Evolutionary conservation across 1,140 invertebrate genomes (phyloP).

Genomic region (Procambarus clarkii): DNA sequence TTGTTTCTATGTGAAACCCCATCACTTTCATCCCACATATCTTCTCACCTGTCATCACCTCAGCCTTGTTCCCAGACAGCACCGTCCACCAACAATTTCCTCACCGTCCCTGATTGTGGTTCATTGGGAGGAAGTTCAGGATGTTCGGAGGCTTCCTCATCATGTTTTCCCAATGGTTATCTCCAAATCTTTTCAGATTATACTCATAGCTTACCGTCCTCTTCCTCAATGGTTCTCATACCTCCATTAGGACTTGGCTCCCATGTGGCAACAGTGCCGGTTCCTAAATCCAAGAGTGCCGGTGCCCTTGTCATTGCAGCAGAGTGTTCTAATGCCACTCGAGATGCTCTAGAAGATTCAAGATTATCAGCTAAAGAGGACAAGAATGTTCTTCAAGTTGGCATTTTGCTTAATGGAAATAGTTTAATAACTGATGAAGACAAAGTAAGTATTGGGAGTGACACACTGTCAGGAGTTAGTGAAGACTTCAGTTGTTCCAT

Average conservation of each 20-base stretch:
- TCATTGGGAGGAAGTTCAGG: conserved; percentile 27
- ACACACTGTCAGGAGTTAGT: conserved; percentile 71
- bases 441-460: conserved; percentile 68
- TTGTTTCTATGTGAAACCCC: conserved; percentile 23
- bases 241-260: background rate
- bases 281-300: conserved; percentile 48
- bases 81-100: conserved; percentile 17
- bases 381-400: background rate
- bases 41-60: background rate
- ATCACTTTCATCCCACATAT: conserved; percentile 18
- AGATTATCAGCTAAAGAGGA: conserved; percentile 9
- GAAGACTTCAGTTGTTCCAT: conserved; percentile 72
- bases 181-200: conserved; percentile 62
- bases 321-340: background rate
- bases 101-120: conserved; percentile 23
- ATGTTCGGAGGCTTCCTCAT: conserved; percentile 43
- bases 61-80: background rate
- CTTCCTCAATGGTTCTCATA: conserved; percentile 36
- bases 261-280: background rate
- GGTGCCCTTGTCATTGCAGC: conserved; percentile 21
- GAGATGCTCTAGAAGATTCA: background rate
- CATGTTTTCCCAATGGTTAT: conserved; percentile 43
- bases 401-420: background rate
- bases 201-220: conserved; percentile 29
- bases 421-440: conserved; percentile 34